Conservation (phyloP, 2,888 invertebrate genomes). For the Aricia artaxerxes region DNA sequence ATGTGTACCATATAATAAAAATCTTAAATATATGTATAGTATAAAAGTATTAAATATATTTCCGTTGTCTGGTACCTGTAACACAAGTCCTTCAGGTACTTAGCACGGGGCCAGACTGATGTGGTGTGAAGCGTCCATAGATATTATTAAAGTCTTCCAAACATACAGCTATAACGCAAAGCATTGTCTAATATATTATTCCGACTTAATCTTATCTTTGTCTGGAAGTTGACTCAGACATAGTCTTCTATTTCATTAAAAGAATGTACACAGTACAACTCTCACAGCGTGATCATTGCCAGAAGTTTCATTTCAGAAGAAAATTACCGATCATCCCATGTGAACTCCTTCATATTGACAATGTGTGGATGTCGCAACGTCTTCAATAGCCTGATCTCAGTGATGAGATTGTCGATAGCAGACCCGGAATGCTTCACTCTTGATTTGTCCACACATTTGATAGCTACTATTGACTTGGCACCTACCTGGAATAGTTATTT, state of each 20-base stretch:
- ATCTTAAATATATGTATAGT: too few relatives aligned
- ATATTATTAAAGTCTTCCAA: too few relatives aligned
- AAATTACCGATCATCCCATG: slow-evolving; percentile 85
- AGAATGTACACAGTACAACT: neutral
- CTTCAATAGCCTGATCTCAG: slow-evolving; percentile 90
- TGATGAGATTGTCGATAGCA: slow-evolving; percentile 89
- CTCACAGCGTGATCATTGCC: neutral
- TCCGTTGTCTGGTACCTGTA: too few relatives aligned
- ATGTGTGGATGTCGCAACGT: slow-evolving; percentile 89
- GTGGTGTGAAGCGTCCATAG: too few relatives aligned
- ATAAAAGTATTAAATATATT: too few relatives aligned
- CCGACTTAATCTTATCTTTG: neutral
- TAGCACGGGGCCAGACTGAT: too few relatives aligned
- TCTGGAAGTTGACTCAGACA: neutral
- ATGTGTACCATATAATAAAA: too few relatives aligned
- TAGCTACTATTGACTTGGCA: slow-evolving; percentile 85
- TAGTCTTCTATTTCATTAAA: neutral
- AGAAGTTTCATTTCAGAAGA: neutral
- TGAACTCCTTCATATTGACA: slow-evolving; percentile 90
- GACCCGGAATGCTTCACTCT: slow-evolving; percentile 83
- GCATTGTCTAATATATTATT: too few relatives aligned
- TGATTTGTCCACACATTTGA: slow-evolving; percentile 90
- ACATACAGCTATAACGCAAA: too few relatives aligned
- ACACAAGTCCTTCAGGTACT: too few relatives aligned
- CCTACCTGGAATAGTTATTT: slow-evolving; percentile 66